Percentiles rank a stretch among this genome's conserved stretches.
Evolutionary conservation across 2,113 vertebrate genomes (phyloP).

Genomic region (Oncorhynchus gorbuscha): DNA sequence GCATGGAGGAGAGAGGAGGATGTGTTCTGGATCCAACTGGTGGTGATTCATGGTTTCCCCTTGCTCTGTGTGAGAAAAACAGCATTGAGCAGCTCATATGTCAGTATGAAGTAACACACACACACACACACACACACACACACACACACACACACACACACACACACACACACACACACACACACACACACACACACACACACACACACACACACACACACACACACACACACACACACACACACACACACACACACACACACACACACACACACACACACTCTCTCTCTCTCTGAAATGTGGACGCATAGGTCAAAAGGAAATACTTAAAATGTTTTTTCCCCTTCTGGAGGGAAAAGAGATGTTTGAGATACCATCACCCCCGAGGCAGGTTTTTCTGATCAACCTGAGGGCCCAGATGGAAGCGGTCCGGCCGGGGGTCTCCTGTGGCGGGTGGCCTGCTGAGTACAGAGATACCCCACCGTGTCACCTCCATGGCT

Average conservation of each 20-base stretch:
- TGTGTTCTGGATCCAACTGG: background rate
- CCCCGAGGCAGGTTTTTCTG: conserved; percentile 68
- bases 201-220: too few relatives aligned
- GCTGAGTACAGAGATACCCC: conserved; percentile 67
- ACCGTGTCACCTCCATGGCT: conserved; percentile 51
- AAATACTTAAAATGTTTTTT: conserved; percentile 48
- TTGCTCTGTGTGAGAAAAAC: conserved; percentile 7
- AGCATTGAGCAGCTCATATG: background rate
- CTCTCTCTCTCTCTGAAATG: background rate
- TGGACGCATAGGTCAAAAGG: conserved; percentile 51
- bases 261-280: conserved; percentile 12
- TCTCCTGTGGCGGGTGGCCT: conserved; percentile 48
- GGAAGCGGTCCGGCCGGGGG: conserved; percentile 42
- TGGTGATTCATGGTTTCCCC: conserved; percentile 9
- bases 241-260: conserved; percentile 14
- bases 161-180: background rate
- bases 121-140: conserved; percentile 6
- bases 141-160: conserved; percentile 19
- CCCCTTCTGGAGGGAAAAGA: conserved; percentile 47
- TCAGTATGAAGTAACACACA: background rate
- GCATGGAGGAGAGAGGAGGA: background rate
- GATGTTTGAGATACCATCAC: conserved; percentile 59
- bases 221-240: too few relatives aligned
- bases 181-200: too few relatives aligned
- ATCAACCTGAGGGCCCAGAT: conserved; percentile 59